A percentile compares a stretch with the other conserved stretches of the same genome.
These are phyloP conservation scores for Callosobruchus maculatus DNA, from an alignment of 2,888 invertebrate genomes.

Conservation along the genomic window DNA sequence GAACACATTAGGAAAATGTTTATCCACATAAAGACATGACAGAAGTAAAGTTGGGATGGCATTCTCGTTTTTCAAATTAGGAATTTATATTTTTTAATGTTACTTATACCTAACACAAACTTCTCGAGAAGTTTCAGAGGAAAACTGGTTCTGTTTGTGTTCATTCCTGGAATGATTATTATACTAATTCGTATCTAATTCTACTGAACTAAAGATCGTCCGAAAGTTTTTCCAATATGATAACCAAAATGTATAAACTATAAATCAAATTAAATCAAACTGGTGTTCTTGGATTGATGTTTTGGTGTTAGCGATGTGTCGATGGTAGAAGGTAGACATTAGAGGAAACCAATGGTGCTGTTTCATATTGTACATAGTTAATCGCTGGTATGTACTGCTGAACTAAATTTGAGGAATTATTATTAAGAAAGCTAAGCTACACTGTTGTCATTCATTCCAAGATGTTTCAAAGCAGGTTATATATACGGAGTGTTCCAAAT, in stretches of 20 bases:
- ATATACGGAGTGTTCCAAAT: no score
- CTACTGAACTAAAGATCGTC: neutral
- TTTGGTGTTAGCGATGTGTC: neutral
- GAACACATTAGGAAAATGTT: no score
- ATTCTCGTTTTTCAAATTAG: no score
- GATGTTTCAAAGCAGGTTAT: no score
- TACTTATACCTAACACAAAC: no score
- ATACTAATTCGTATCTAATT: neutral
- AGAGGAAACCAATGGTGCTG: constrained; percentile 2
- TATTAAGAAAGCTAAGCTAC: neutral
- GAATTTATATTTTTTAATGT: no score
- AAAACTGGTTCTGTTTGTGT: neutral
- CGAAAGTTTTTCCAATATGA: neutral
- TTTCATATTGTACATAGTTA: neutral
- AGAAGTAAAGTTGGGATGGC: no score
- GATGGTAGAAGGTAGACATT: neutral
- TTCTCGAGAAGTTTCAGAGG: neutral
- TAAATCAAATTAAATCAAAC: neutral
- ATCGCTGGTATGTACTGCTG: neutral
- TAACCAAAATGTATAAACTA: neutral
- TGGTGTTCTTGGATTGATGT: neutral
- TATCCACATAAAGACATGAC: no score
- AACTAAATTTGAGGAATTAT: neutral
- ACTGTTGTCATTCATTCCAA: no score
- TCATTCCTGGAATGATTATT: neutral